Conservation (phyloP, 2,113 vertebrate species). For the Galemys pyrenaicus region DNA sequence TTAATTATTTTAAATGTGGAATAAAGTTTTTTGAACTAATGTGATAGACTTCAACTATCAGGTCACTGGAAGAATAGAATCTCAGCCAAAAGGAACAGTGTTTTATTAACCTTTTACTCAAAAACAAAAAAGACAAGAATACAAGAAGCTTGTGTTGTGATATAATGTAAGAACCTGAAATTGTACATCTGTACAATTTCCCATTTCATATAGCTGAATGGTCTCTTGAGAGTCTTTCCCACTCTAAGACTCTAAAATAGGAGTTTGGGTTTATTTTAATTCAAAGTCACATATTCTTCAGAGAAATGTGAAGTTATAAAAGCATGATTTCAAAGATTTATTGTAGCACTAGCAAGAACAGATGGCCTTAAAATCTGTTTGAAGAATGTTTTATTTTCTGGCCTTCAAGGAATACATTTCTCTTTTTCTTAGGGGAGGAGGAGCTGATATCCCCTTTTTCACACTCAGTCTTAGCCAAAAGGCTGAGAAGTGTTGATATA, state of each 20-base stretch:
- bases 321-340: constrained; percentile 46
- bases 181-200: not conserved
- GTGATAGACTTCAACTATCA: not conserved
- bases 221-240: constrained; percentile 9
- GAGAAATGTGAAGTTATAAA: constrained; percentile 57
- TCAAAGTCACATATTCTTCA: constrained; percentile 40
- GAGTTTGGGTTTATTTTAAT: constrained; percentile 53
- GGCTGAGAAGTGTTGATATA: not conserved
- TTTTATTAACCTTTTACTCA: constrained; percentile 14
- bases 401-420: constrained; percentile 49
- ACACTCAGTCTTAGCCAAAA: too few relatives aligned
- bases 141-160: constrained; percentile 7
- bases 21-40: not conserved
- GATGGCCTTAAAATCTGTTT: constrained; percentile 51
- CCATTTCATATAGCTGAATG: constrained; percentile 30
- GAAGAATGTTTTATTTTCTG: constrained; percentile 41
- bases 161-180: constrained; percentile 10
- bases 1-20: not conserved
- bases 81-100: not conserved
- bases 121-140: constrained; percentile 17
- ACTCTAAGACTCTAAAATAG: constrained; percentile 38
- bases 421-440: not conserved
- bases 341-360: constrained; percentile 31
- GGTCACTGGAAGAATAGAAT: not conserved
- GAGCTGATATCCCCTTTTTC: not conserved